These are phyloP conservation scores for Amblyjoppa fuscipennis DNA, from an alignment of 2,888 invertebrate species.

Conservation along the genomic window DNA sequence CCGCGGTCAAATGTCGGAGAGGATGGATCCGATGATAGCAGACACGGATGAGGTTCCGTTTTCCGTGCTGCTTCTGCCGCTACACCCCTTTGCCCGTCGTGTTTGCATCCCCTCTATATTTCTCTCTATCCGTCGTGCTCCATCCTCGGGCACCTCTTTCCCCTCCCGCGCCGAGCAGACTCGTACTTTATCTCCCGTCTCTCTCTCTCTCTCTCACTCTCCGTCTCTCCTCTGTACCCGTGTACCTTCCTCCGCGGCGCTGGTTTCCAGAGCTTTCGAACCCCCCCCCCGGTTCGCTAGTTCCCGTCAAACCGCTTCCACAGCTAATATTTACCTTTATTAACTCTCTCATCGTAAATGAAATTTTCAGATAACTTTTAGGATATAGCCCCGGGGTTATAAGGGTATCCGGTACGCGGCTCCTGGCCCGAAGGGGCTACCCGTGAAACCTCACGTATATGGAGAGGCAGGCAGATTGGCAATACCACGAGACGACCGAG, in stretches of 20 bases:
- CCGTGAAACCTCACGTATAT: constrained; percentile 66
- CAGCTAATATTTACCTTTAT: constrained; percentile 85
- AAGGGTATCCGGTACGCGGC: constrained; percentile 77
- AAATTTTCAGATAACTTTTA: constrained; percentile 85
- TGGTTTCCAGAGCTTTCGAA: constrained; percentile 71
- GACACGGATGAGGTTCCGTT: constrained; percentile 31
- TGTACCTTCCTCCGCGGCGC: constrained; percentile 54
- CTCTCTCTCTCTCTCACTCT: constrained; percentile 1
- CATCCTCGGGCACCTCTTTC: constrained; percentile 19
- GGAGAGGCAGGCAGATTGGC: constrained; percentile 81
- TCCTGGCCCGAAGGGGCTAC: constrained; percentile 55
- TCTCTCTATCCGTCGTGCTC: constrained; percentile 25
- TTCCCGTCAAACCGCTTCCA: constrained; percentile 83
- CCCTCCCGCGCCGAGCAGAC: constrained; percentile 17
- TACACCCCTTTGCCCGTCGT: constrained; percentile 47
- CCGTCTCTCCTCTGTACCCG: constrained; percentile 9
- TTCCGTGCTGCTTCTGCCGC: constrained; percentile 20
- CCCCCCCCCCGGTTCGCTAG: constrained; percentile 71
- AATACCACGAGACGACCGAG: constrained; percentile 56
- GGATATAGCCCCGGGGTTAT: constrained; percentile 83
- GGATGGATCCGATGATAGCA: constrained; percentile 37
- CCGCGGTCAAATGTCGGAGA: constrained; percentile 27
- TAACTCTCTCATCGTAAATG: constrained; percentile 85
- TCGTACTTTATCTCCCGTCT: constrained; percentile 46
- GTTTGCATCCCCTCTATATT: constrained; percentile 70